Base-by-base conservation (phyloP, 2,888 invertebrate genomes). In the Hydraecia micacea region DNA sequence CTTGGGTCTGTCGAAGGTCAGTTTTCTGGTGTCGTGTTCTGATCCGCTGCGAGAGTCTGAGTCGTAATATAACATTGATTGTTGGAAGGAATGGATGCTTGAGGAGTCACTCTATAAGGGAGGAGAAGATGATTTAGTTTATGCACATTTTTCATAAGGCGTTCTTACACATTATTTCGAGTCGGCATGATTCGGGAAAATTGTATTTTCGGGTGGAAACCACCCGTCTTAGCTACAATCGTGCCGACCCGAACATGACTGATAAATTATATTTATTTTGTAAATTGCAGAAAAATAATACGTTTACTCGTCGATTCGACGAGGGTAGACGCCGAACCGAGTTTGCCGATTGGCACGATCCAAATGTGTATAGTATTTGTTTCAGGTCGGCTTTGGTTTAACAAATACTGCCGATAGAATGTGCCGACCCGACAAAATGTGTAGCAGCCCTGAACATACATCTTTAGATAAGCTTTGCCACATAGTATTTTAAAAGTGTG, bases 11-110 rank as follows among this genome's bases (percentile, higher is more conserved):
- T 92, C 92, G 6, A 73, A 73, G 75, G 82, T 83, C 67, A 73
- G 46, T 60, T 88, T 89, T 18, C 87, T 88, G 62, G 78, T 85
- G 13, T 91, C 91, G 32, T 86, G 89, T 32, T 91, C 92, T 66
- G 93, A 92, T n/a, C 91, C 91, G 82, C 95, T 95, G 62, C 89
- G 90, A 0, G 96, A 94, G 84, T 96, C 96, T 0, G 95, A 95
- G 75, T 96, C 96, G 90, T 95, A 94, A 86, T 89, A 91, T 0
- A 91, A 72, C 1, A 91, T 84, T 0, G 91, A 89, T 58, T 92
- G 93, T 62, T 93, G 94, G 74, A 91, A 87, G 0, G 96, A 95
- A 72, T 93, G 91, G n/a, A 94, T 90, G 87, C 95, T 96, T 0
- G 96, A 96, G 0, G 96, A 93, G 75, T 96, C 96, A 74, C 95